phyloP scores from a whole-genome alignment of 2,113 vertebrate species.

The Caloenas nicobarica region DNA sequence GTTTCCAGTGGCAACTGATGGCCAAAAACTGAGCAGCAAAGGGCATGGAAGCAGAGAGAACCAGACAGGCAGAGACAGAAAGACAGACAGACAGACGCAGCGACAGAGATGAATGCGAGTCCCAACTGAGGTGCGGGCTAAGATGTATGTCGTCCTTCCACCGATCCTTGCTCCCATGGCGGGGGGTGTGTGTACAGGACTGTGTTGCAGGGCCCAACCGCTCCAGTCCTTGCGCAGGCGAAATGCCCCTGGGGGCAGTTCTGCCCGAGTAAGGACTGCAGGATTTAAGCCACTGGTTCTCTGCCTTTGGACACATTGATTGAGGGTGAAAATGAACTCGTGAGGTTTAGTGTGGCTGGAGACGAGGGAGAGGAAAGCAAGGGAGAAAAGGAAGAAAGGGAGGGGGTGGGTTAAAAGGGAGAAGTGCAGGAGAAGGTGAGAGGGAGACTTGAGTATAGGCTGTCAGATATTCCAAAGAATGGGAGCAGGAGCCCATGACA shows the following conservation, averaged over 20 bases:
- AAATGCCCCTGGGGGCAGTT: not conserved
- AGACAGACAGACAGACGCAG: constrained; percentile 32
- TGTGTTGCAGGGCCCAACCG: not conserved
- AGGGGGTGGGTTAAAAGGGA: constrained; percentile 20
- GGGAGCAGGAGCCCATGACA: constrained; percentile 49
- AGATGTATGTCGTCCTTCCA: constrained; percentile 70
- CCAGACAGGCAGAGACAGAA: constrained; percentile 54
- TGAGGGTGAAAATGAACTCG: constrained; percentile 11
- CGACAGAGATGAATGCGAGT: constrained; percentile 53
- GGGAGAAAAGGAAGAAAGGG: constrained; percentile 37
- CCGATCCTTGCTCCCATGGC: constrained; percentile 47
- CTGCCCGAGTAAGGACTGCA: not conserved
- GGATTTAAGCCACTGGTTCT: not conserved
- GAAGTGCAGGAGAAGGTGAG: constrained; percentile 25
- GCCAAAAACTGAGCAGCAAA: constrained; percentile 68
- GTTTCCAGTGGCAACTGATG: not conserved
- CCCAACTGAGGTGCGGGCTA: constrained; percentile 55
- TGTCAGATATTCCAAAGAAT: constrained; percentile 60
- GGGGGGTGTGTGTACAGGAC: constrained; percentile 24
- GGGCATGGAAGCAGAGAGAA: constrained; percentile 60
- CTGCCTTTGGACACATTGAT: constrained; percentile 39
- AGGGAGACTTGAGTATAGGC: constrained; percentile 41
- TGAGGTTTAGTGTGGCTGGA: constrained; percentile 37
- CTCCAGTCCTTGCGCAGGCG: not conserved
- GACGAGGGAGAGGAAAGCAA: not conserved